phyloP scores from a whole-genome alignment of 1,140 invertebrate genomes.

The Condylostylus longicornis region DNA sequence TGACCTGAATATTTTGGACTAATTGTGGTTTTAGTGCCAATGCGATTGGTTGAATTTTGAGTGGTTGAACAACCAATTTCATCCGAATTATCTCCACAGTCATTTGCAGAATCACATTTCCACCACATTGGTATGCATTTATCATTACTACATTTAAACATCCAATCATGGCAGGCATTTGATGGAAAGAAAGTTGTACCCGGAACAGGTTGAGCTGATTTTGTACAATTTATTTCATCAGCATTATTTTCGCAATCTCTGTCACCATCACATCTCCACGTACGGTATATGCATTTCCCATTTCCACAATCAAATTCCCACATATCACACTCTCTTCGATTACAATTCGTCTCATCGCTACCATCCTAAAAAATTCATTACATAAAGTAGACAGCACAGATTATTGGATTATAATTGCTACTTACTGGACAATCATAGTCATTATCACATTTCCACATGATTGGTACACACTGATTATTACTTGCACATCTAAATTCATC shows the following conservation, averaged over 20 bases:
- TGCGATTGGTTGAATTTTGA: conserved; percentile 14
- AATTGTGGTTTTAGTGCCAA: conserved; percentile 14
- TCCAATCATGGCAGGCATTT: conserved; percentile 52
- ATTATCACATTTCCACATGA: conserved; percentile 6
- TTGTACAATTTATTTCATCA: conserved; percentile 57
- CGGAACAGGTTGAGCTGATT: conserved; percentile 28
- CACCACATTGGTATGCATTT: conserved; percentile 77
- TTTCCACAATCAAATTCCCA: conserved; percentile 44
- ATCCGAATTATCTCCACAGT: conserved; percentile 66
- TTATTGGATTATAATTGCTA: too few relatives aligned
- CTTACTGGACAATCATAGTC: conserved; percentile 5
- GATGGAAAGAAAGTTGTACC: conserved; percentile 23
- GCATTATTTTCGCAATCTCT: conserved; percentile 51
- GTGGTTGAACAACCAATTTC: conserved; percentile 46
- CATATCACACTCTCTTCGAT: conserved; percentile 35
- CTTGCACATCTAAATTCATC: conserved; percentile 36
- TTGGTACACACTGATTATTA: conserved; percentile 5
- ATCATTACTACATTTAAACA: conserved; percentile 55
- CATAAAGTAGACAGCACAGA: too few relatives aligned
- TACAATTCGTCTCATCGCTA: conserved; percentile 42
- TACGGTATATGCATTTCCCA: conserved; percentile 52
- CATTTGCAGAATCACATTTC: conserved; percentile 46
- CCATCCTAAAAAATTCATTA: too few relatives aligned
- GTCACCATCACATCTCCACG: conserved; percentile 56
- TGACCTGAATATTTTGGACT: conserved; percentile 23